These are phyloP conservation scores for Porites divaricata DNA, from an alignment of 92 coral and sea anemone genomes.

Conservation along the genomic window DNA sequence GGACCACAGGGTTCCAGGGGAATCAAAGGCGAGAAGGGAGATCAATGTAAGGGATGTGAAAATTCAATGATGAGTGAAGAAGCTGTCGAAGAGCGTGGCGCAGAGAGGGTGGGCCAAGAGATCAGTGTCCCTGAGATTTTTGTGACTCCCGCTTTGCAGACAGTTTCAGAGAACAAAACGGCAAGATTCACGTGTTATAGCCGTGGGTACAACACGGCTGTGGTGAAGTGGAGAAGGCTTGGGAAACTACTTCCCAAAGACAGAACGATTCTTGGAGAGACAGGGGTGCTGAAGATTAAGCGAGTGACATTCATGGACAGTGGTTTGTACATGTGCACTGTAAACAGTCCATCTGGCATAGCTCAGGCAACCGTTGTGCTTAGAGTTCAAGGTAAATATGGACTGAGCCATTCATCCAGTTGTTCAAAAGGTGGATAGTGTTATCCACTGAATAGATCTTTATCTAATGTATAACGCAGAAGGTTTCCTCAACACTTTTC, in stretches of 20 bases:
- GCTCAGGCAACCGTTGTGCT: conserved; percentile 57
- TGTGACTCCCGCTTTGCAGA: conserved; percentile 54
- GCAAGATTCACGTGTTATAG: conserved; percentile 57
- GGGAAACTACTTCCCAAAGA: conserved; percentile 33
- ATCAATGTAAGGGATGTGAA: conserved; percentile 8
- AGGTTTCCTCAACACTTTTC: too few species aligned
- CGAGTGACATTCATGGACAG: conserved; percentile 36
- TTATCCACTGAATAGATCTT: too few species aligned
- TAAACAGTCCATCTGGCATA: conserved; percentile 54
- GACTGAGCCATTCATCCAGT: background rate
- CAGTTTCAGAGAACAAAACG: conserved; percentile 53
- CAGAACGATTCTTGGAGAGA: conserved; percentile 28
- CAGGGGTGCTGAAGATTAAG: conserved; percentile 50
- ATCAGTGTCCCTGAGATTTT: conserved; percentile 58
- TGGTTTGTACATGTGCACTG: conserved; percentile 64
- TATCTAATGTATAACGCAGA: too few species aligned
- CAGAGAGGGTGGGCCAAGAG: conserved; percentile 19
- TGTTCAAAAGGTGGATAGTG: too few species aligned
- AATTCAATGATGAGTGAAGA: background rate
- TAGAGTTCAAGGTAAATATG: conserved; percentile 51
- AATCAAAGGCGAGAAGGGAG: conserved; percentile 55
- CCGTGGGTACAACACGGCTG: conserved; percentile 51
- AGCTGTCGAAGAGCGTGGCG: conserved; percentile 9
- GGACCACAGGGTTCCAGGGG: conserved; percentile 53
- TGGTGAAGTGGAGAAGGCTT: conserved; percentile 54